Base-by-base conservation (phyloP, 2,888 invertebrate species). In the Nomada fabriciana region DNA sequence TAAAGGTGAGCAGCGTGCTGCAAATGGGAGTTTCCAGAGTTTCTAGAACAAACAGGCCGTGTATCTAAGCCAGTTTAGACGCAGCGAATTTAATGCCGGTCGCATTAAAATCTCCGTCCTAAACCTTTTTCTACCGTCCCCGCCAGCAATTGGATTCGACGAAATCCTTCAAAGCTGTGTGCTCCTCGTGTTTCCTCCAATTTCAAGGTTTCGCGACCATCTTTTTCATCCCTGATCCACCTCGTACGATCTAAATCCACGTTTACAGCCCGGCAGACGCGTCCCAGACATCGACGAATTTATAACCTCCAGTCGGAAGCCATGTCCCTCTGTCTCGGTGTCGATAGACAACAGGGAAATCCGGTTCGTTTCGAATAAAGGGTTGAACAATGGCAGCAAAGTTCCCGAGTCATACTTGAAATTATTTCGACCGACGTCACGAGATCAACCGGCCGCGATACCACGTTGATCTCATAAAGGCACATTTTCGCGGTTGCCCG, bases 401-500 rank as follows among this genome's bases (percentile, higher is more conserved):
- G 36, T 36, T 36, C 36, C 36, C 36, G 36, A 36, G 36, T 36
- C 36, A 36, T 36, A 36, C 36, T 36, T 36, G 36, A 36, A 36
- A 36, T 36, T 36, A 36, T 70, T 50, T 68, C 36, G 57, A 61
- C 53, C 61, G 72, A 86, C 53, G 83, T 83, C 63, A 60, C 68
- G 47, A 50, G 71, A 42, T 60, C 70, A 15, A 67, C n/a, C 29
- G 29, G 0, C 36, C 23, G 13, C 68, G 43, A 42, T 50, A 20
- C 43, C 69, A 55, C 71, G 57, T 75, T 63, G 63, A 75, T 76
- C 76, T 78, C 50, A 76, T 67, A 61, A 78, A 73, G 70, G 10
- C 43, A 70, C 73, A 80, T 80, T 80, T 23, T 29, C 50, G 50
- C 47, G 63, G 59, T 61, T 53, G 23, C 61, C 47, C 59, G 61